These are phyloP conservation scores for Channa striata DNA, from an alignment of 2,797 vertebrate genomes.

Conservation along the genomic window DNA sequence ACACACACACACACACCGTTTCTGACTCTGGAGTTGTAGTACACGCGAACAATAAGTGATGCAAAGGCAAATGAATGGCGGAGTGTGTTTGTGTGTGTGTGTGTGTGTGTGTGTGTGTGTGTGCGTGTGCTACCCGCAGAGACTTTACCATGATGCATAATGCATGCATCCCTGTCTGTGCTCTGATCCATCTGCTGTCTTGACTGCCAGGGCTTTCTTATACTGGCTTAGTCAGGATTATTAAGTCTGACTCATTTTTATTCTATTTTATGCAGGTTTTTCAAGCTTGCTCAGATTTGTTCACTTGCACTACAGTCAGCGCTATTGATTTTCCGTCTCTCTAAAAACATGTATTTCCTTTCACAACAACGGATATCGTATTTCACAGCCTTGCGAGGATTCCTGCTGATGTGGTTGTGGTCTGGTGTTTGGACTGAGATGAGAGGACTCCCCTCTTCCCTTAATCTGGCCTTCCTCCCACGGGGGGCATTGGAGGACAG, in stretches of 20 bases:
- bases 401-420: slow-evolving; percentile 67
- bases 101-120: slow-evolving; percentile 29
- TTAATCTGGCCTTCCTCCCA: slow-evolving; percentile 60
- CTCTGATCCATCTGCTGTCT: slow-evolving; percentile 81
- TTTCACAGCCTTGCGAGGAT: slow-evolving; percentile 68
- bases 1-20: slow-evolving; percentile 22
- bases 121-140: slow-evolving; percentile 56
- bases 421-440: slow-evolving; percentile 58
- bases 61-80: slow-evolving; percentile 54
- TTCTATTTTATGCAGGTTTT: slow-evolving; percentile 82
- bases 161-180: slow-evolving; percentile 79
- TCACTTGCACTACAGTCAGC: slow-evolving; percentile 70
- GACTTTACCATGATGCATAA: slow-evolving; percentile 81
- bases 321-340: slow-evolving; percentile 76
- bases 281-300: slow-evolving; percentile 73
- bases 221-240: slow-evolving; percentile 83
- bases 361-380: slow-evolving; percentile 68
- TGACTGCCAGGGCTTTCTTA: slow-evolving; percentile 79
- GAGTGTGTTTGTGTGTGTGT: slow-evolving; percentile 29
- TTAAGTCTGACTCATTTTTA: slow-evolving; percentile 86
- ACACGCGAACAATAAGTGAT: slow-evolving; percentile 70
- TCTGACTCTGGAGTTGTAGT: slow-evolving; percentile 52
- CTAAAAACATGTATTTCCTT: slow-evolving; percentile 76
- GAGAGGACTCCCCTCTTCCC: slow-evolving; percentile 45
- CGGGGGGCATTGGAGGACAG: slow-evolving; percentile 40